phyloP scores from a whole-genome alignment of 2,797 vertebrate genomes.

The Allobates femoralis region DNA sequence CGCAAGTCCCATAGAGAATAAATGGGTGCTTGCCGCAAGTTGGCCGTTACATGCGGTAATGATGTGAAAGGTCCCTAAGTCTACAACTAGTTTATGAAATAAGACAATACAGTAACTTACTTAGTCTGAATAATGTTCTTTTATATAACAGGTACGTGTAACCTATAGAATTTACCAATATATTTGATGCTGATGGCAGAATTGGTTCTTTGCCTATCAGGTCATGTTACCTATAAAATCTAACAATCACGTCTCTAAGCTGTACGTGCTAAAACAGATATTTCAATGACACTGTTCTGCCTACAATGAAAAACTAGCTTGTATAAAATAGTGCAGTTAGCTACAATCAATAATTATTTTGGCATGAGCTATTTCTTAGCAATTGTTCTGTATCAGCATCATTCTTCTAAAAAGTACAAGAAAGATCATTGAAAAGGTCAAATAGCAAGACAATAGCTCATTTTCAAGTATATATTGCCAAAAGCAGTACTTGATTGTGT shows the following conservation, averaged over 20 bases:
- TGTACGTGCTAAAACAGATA: conserved; percentile 37
- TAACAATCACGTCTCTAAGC: conserved; percentile 29
- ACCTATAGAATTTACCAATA: no score
- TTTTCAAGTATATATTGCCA: conserved; percentile 44
- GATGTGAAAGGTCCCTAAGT: no score
- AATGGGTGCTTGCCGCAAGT: no score
- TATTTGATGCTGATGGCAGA: not conserved
- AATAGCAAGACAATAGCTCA: conserved; percentile 64
- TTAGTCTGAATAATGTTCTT: no score
- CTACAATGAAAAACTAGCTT: conserved; percentile 38
- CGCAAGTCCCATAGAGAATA: no score
- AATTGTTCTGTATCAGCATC: conserved; percentile 58
- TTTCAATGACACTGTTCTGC: conserved; percentile 46
- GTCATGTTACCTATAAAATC: conserved; percentile 40
- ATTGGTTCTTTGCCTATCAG: not conserved
- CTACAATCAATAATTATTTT: conserved; percentile 58
- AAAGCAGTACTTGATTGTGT: conserved; percentile 19
- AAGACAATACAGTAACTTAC: no score
- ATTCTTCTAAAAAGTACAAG: conserved; percentile 69
- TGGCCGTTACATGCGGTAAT: no score
- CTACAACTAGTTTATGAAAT: no score
- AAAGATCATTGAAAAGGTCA: conserved; percentile 70
- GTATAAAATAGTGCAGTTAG: conserved; percentile 54
- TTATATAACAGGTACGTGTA: no score
- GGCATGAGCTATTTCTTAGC: conserved; percentile 45